These are phyloP conservation scores for Phoenicopterus ruber DNA, from an alignment of 2,113 vertebrate species.

Conservation along the genomic window DNA sequence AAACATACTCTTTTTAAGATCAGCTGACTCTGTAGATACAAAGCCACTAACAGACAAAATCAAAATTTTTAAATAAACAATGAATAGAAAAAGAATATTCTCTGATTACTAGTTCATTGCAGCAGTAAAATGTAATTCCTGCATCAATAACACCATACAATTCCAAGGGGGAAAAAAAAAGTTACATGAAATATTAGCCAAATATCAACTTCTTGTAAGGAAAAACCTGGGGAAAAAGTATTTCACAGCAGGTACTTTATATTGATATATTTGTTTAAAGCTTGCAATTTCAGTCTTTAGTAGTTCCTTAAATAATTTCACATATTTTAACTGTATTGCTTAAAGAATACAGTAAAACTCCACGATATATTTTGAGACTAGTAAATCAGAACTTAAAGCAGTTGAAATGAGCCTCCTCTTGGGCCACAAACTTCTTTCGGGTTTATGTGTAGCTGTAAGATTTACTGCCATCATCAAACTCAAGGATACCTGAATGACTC, in stretches of 20 bases:
- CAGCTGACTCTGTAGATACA: background rate
- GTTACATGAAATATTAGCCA: background rate
- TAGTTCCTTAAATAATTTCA: background rate
- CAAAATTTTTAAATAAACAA: background rate
- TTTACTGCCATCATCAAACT: background rate
- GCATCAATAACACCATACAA: background rate
- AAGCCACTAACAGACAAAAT: background rate
- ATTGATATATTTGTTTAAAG: background rate
- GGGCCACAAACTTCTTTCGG: background rate
- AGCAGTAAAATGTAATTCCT: background rate
- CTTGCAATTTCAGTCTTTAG: background rate
- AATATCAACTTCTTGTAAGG: background rate
- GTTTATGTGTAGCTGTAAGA: background rate
- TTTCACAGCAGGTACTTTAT: background rate
- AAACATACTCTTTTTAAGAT: background rate
- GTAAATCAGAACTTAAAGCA: background rate
- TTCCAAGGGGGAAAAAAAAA: accelerated
- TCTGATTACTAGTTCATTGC: background rate
- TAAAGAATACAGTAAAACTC: background rate
- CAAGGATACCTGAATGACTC: background rate
- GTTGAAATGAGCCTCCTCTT: background rate
- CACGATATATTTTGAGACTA: background rate
- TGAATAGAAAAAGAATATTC: background rate
- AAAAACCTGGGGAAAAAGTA: background rate
- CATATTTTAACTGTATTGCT: background rate